phyloP scores from a whole-genome alignment of 2,113 vertebrate genomes.

The Garra rufa region DNA sequence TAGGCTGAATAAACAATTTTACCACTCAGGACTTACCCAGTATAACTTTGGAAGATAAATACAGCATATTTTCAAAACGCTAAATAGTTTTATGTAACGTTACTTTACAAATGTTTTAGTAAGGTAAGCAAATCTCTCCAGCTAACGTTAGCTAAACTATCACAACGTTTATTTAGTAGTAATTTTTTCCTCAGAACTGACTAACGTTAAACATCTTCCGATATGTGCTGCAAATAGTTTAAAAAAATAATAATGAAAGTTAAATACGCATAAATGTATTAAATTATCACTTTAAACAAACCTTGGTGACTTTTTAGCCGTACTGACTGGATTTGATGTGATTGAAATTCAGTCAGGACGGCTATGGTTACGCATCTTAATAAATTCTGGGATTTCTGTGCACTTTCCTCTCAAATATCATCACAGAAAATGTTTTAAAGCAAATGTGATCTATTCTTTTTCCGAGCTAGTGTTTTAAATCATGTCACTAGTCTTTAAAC shows the following conservation, averaged over 20 bases:
- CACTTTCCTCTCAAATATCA: neutral
- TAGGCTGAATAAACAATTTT: neutral
- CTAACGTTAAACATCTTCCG: no score
- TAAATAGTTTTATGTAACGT: neutral
- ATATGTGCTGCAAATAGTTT: neutral
- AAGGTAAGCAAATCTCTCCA: neutral
- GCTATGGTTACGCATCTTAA: neutral
- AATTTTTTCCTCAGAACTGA: neutral
- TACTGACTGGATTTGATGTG: neutral
- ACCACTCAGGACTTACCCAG: neutral
- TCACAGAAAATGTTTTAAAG: neutral
- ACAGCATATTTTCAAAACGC: neutral
- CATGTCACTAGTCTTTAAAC: neutral
- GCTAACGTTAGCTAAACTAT: conserved; percentile 6
- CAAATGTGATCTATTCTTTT: neutral
- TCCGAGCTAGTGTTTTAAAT: neutral
- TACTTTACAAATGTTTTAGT: neutral
- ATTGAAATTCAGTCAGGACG: neutral
- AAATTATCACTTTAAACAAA: neutral
- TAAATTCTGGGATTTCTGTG: neutral
- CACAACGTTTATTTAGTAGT: neutral
- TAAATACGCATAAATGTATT: neutral
- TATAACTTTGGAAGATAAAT: neutral
- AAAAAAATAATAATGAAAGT: neutral
- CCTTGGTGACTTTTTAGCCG: neutral